Evolutionary conservation across 2,888 invertebrate species (phyloP), one percentile per base, ranked within the genome.

Genomic region (Brachycybe producta): DNA sequence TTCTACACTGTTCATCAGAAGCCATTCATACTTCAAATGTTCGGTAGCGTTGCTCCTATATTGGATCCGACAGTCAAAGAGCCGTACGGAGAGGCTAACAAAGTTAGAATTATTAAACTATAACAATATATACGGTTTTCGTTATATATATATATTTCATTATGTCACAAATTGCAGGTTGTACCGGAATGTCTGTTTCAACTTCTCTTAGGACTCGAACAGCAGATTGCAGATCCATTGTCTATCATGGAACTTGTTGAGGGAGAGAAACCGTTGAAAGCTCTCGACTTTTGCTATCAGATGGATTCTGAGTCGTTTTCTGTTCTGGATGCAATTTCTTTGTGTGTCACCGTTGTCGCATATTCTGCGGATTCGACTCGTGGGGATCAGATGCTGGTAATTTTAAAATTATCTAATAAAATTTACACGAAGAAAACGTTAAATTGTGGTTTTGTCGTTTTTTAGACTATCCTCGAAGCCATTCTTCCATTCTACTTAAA

Each of bases 1-100:
- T 97, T 99, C 69, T 99, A 97, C 68, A 75, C 97, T 52, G 78
- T 99, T 67, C 98, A 99, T 65, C 77, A 98, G 45, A 97, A 97
- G 64, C 97, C 97, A 1, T 98, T 98, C 63, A 88, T 98, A 59
- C 73, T 98, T 46, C 95, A 97, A 76, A 92, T 97, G 92, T 97
- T 98, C 70, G 98, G 98, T 1, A 92, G 94, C 2, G 87, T 95
- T 0, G 95, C 97, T 0, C 88, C 92, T 1, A 87, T 95, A 64
- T 72, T 98, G 59, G 95, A 97, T 64, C 88, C 87, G 0, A 87
- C 87, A 60, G 85, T 44, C 8, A 44, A 57, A 47, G 61, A 85
- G 28, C 78, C 81, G 3, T 85, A 82, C 63, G 91, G 91, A 3
- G 90, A 92, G 69, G 88, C 91, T 0, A 88, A 90, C 65, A 87